Base-by-base conservation (phyloP, 2,888 invertebrate genomes). In the Dioctria rufipes region DNA sequence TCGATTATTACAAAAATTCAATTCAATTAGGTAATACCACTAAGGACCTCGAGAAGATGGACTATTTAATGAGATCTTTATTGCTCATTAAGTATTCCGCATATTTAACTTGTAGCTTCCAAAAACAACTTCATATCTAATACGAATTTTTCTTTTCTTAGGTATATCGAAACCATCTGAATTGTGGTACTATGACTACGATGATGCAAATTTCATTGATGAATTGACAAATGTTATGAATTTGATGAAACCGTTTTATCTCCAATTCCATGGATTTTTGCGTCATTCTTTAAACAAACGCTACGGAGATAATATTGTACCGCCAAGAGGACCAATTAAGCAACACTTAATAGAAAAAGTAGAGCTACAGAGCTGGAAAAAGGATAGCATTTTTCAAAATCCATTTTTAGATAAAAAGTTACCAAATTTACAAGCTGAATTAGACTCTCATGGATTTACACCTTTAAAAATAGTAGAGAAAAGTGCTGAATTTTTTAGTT, bases 201-300 rank as follows among this genome's bases (percentile, higher is more conserved):
- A 95, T 85, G 92, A 93, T 60, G 88, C 92, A 1, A 92, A 93
- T 84, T 94, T 97, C 83, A 92, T 92, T 84, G 88, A 91, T 11
- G 93, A 94, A 84, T 87, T 96, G 9, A 92, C 92, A n/a, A 90
- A 90, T 73, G 88, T 95, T 0, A 94, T 95, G 92, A 91, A 92
- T 84, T 92, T 95, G 86, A 89, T 97, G 80, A 93, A 92, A 86
- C 97, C 97, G 0, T 88, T 97, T 0, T 97, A 97, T 86, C 89
- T 93, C 78, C 93, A 96, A 85, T 89, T 97, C 13, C 96, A 97
- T 86, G 95, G 95, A 0, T 96, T 95, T 84, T 92, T 96, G 4
- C 90, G 96, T 82, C 91, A 92, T 83, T 92, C 93, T 78, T 89
- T 96, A n/a, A 43, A 69, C 49, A 90, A 92, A 9, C 90, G 92